Conservation (phyloP, 2,797 vertebrate genomes). For the Rhadinocentrus ornatus region DNA sequence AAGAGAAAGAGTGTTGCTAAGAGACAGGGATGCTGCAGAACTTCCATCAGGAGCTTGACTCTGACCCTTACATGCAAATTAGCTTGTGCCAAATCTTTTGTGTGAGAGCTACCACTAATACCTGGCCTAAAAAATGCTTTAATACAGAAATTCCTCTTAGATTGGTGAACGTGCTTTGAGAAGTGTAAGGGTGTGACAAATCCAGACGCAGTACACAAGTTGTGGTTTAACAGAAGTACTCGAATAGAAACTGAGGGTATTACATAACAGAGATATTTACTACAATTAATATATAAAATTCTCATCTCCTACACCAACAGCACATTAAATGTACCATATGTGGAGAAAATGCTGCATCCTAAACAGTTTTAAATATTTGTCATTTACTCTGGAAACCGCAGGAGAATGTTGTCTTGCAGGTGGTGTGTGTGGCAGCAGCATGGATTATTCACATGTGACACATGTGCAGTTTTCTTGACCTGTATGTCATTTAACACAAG, state of each 20-base stretch:
- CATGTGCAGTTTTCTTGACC: conserved; percentile 68
- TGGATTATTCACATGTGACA: conserved; percentile 64
- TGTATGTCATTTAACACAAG: conserved; percentile 69
- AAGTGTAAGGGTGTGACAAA: conserved; percentile 38
- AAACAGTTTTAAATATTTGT: not conserved
- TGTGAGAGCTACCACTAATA: conserved; percentile 91
- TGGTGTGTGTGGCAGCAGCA: conserved; percentile 26
- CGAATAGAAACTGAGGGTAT: conserved; percentile 21
- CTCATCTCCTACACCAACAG: not conserved
- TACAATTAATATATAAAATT: not conserved
- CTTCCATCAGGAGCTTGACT: conserved; percentile 93
- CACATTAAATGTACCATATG: not conserved
- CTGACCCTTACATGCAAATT: conserved; percentile 99
- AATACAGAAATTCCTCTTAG: conserved; percentile 87
- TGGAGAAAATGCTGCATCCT: conserved; percentile 1
- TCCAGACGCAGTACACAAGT: conserved; percentile 34
- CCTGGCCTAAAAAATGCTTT: conserved; percentile 87
- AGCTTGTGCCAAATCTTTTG: conserved; percentile 92
- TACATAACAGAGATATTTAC: not conserved
- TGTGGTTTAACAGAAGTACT: conserved; percentile 36
- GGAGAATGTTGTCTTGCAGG: conserved; percentile 48
- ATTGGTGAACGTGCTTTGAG: conserved; percentile 82
- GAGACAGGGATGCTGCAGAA: conserved; percentile 97
- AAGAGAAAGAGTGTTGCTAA: conserved; percentile 97
- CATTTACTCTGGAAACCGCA: conserved; percentile 11